Base-by-base conservation (phyloP, 2,797 vertebrate genomes). In the Thalassophryne amazonica region DNA sequence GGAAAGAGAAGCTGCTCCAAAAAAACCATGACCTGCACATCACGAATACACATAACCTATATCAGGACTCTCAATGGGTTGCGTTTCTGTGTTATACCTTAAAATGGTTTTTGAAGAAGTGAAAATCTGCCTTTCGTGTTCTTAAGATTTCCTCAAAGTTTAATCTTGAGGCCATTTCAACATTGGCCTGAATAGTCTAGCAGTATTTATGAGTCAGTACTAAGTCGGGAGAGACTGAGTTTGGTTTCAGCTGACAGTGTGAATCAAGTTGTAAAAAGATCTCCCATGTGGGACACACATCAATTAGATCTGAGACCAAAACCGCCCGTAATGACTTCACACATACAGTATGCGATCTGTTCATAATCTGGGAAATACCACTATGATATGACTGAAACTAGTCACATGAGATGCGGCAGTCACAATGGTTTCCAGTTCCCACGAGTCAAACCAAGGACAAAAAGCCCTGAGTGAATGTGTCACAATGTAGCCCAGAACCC, bases 401-500 rank as follows among this genome's bases (percentile, higher is more conserved):
- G 76, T 65, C 68, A 81, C 52, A 56, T 11, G 57, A 84, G 17
- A 65, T 66, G 32, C 60, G 39, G 15, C 30, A 58, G 48, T 59
- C 65, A 53, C 57, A 59, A 47, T 37, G 48, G 37, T 56, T 60
- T 53, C 75, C 71, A 47, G 60, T 82, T 87, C 83, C 76, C 86
- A 83, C 71, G 82, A 83, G 79, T 80, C 64, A 63, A 75, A 72
- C 46, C 68, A 53, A 81, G 74, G 75, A 83, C 75, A 76, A 65
- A 78, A 51, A 60, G 41, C 74, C 75, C 54, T 12, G 9, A 75
- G 68, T 29, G 11, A 53, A 40, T 34, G 34, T 10, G 46, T 72
- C 47, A 75, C 72, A 76, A 73, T 73, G 69, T 55, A 36, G 39
- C 31, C 58, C 65, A 45, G 66, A 59, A 75, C 60, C 67, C 76